These are phyloP conservation scores for Eretmochelys imbricata DNA, from an alignment of 2,113 vertebrate species.

Conservation along the genomic window DNA sequence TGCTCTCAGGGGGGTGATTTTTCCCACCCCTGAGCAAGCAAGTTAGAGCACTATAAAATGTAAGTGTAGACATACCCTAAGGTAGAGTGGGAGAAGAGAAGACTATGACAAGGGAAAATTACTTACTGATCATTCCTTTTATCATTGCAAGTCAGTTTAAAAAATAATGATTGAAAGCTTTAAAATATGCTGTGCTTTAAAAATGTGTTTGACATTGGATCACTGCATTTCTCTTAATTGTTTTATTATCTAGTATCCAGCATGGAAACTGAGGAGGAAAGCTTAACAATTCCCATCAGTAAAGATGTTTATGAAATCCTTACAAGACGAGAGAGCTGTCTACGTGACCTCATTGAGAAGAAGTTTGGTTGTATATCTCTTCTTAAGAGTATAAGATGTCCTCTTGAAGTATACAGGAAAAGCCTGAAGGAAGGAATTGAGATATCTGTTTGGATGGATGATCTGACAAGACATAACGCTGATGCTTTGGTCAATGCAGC, in stretches of 20 bases:
- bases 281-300: slow-evolving; percentile 54
- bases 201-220: background rate
- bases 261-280: slow-evolving; percentile 2
- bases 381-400: slow-evolving; percentile 17
- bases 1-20: too few species aligned
- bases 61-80: background rate
- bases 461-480: slow-evolving; percentile 80
- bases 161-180: background rate
- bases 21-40: too few species aligned
- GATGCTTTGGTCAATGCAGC: slow-evolving; percentile 92
- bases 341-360: slow-evolving; percentile 63
- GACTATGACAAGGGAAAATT: background rate
- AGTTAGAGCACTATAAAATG: too few species aligned
- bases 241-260: slow-evolving; percentile 58
- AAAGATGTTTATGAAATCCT: slow-evolving; percentile 59
- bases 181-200: background rate
- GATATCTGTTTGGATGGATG: slow-evolving; percentile 87
- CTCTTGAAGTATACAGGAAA: slow-evolving; percentile 69
- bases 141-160: background rate
- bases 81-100: background rate
- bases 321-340: slow-evolving; percentile 42
- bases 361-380: slow-evolving; percentile 81
- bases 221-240: slow-evolving; percentile 1
- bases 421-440: slow-evolving; percentile 30
- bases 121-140: background rate